A percentile compares a stretch with the other conserved stretches of the same genome.
Evolutionary conservation across 2,113 vertebrate species (phyloP).

Genomic region (Perca fluviatilis): DNA sequence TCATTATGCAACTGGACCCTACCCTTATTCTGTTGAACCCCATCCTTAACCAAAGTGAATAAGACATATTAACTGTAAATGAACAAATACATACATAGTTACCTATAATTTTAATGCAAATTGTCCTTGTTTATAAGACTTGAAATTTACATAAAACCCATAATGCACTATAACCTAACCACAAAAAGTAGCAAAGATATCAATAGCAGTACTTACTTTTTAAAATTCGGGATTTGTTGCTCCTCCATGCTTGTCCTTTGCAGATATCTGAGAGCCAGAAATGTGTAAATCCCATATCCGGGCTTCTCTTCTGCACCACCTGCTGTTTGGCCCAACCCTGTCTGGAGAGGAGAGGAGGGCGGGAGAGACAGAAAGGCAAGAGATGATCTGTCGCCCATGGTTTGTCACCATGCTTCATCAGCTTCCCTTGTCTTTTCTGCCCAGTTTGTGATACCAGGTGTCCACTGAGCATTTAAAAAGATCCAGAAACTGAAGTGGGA

Average conservation of each 20-base stretch:
- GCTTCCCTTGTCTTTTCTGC: background rate
- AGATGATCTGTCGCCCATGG: slow-evolving; percentile 39
- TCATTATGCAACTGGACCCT: background rate
- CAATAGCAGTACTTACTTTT: slow-evolving; percentile 72
- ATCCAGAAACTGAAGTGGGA: background rate
- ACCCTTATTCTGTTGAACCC: too few relatives aligned
- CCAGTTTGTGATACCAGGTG: slow-evolving; percentile 6
- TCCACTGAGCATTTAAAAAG: background rate
- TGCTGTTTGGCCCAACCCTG: slow-evolving; percentile 81
- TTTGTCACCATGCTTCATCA: slow-evolving; percentile 52
- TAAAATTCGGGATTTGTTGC: slow-evolving; percentile 46
- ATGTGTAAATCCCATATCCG: slow-evolving; percentile 76
- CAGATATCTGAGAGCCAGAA: slow-evolving; percentile 66
- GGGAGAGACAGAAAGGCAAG: slow-evolving; percentile 48
- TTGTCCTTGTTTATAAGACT: background rate
- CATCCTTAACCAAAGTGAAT: background rate
- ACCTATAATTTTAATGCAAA: background rate
- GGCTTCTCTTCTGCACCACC: slow-evolving; percentile 80
- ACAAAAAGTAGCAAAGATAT: slow-evolving; percentile 11
- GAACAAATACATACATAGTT: background rate
- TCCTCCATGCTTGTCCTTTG: slow-evolving; percentile 52
- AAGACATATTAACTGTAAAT: background rate
- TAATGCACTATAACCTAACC: background rate
- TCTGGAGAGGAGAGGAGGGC: slow-evolving; percentile 61
- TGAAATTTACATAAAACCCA: background rate